Evolutionary conservation across 2,113 vertebrate genomes (phyloP).

Genomic region (Spizaetus ornatus): DNA sequence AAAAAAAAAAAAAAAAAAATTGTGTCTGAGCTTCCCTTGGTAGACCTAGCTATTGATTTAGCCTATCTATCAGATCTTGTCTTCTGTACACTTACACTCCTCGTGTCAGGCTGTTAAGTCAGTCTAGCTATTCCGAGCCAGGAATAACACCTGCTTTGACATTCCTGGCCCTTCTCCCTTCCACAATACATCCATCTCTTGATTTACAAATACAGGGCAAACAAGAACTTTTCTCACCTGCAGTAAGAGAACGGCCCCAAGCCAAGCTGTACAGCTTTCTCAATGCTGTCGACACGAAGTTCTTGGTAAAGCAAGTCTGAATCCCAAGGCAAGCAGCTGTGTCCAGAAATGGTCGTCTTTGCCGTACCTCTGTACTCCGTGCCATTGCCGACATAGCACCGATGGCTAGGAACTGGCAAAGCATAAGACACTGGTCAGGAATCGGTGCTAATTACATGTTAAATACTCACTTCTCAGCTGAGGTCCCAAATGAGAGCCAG

Average conservation of each 20-base stretch:
- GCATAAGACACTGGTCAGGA: background rate
- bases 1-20: background rate
- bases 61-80: background rate
- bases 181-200: background rate
- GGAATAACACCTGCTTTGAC: background rate
- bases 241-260: conserved; percentile 87
- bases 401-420: conserved; percentile 69
- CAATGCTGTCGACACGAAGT: conserved; percentile 73
- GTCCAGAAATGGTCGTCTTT: conserved; percentile 73
- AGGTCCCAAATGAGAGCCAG: background rate
- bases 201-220: background rate
- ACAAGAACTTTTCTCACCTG: conserved; percentile 74
- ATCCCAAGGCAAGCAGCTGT: conserved; percentile 85
- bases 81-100: background rate
- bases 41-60: background rate
- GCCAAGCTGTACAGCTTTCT: conserved; percentile 68
- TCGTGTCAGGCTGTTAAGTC: background rate
- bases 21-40: background rate
- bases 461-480: background rate
- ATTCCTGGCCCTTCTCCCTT: background rate
- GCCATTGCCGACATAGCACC: conserved; percentile 79
- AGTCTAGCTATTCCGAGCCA: background rate
- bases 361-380: conserved; percentile 78
- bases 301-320: conserved; percentile 85
- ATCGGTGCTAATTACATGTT: background rate